Evolutionary conservation across 2,797 vertebrate species (phyloP).

Genomic region (Rhinichthys osculus): DNA sequence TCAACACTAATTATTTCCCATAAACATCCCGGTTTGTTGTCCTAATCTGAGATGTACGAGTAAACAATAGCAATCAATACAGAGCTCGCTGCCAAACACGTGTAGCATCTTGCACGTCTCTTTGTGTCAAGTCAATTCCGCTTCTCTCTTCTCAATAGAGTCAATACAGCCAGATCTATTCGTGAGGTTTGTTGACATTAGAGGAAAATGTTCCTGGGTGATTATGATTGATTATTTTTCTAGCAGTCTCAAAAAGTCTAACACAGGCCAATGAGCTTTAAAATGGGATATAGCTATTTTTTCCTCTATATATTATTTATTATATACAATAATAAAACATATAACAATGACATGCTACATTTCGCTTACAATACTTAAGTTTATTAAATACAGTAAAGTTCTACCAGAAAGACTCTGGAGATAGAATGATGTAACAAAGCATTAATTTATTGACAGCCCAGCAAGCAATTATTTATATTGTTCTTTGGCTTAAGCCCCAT

Average conservation of each 20-base stretch:
- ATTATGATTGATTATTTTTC: constrained; percentile 38
- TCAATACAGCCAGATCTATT: background rate
- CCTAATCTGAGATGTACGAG: constrained; percentile 23
- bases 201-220: constrained; percentile 21
- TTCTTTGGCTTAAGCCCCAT: too few species aligned
- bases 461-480: too few species aligned
- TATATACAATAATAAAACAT: background rate
- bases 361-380: too few species aligned
- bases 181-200: constrained; percentile 4
- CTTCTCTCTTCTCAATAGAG: background rate
- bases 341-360: too few species aligned
- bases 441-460: too few species aligned
- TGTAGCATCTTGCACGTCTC: background rate
- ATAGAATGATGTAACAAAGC: too few species aligned
- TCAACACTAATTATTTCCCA: constrained; percentile 32
- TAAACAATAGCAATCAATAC: constrained; percentile 5
- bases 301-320: background rate
- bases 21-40: constrained; percentile 42
- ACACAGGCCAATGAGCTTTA: background rate
- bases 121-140: background rate
- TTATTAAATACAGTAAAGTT: too few species aligned
- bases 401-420: too few species aligned
- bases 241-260: constrained; percentile 23
- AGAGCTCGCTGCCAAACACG: background rate
- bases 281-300: background rate